Conservation (phyloP, 1,140 invertebrate genomes). For the Coptotermes formosanus region DNA sequence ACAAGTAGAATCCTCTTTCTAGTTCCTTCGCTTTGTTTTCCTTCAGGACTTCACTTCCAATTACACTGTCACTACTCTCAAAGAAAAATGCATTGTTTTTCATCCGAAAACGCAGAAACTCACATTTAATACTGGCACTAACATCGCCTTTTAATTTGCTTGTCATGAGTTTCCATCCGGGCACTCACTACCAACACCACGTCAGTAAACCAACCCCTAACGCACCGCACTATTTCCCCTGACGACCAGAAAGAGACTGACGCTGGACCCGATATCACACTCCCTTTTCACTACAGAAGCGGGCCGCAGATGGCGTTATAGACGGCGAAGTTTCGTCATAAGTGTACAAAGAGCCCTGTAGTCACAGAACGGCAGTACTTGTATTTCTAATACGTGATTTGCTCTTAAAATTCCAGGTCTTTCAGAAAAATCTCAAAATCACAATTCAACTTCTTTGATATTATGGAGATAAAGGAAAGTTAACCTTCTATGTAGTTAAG, state of each 20-base stretch:
- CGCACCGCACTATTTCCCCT: background rate
- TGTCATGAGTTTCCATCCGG: background rate
- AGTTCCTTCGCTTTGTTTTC: no score
- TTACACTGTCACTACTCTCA: no score
- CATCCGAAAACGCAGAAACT: no score
- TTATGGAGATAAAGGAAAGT: background rate
- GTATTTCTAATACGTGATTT: background rate
- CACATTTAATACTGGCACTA: background rate
- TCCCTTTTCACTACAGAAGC: background rate
- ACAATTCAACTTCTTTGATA: background rate
- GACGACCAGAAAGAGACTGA: background rate
- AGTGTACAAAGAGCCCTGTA: background rate
- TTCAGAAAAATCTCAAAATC: background rate
- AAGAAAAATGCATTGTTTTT: no score
- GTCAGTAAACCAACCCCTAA: background rate
- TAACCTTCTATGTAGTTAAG: no score
- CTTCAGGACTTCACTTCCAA: no score
- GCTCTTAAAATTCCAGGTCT: background rate
- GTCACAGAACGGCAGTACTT: background rate
- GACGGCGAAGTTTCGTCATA: background rate
- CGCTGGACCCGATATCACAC: background rate
- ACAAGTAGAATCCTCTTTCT: no score
- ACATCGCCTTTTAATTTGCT: background rate
- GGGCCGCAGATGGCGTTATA: background rate
- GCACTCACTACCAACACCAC: background rate